Evolutionary conservation across 2,797 vertebrate genomes (phyloP).

Genomic region (Cryptoprocta ferox): DNA sequence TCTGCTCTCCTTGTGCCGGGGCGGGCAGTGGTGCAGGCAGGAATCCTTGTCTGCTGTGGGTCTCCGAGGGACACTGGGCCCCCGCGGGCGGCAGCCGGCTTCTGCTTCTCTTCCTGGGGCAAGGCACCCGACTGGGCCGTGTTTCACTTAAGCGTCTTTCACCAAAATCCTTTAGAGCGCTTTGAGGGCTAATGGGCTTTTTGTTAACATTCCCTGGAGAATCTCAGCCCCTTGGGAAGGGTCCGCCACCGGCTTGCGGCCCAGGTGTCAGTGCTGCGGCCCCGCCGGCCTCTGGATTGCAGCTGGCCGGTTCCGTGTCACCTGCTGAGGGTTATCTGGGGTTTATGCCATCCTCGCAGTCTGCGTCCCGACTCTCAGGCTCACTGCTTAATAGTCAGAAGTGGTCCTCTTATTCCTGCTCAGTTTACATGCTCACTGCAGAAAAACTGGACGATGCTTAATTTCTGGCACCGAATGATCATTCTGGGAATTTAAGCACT

Average conservation of each 20-base stretch:
- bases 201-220: neutral
- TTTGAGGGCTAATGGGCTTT: conserved; percentile 4
- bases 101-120: conserved; percentile 2
- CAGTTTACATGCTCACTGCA: neutral
- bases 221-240: neutral
- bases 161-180: conserved; percentile 8
- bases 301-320: neutral
- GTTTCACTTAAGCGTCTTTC: neutral
- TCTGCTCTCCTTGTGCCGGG: conserved; percentile 37
- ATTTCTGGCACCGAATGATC: neutral
- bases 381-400: neutral
- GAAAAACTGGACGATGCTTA: neutral
- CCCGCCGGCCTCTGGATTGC: accelerated
- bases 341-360: neutral
- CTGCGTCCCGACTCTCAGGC: neutral
- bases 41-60: conserved; percentile 45
- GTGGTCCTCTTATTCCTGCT: neutral
- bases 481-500: neutral
- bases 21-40: neutral
- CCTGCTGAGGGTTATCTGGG: neutral
- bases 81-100: conserved; percentile 15
- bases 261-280: neutral
- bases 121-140: neutral
- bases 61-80: conserved; percentile 15
- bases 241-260: neutral